phyloP scores from a whole-genome alignment of 2,797 vertebrate species.

The Pithecia hirsuta region DNA sequence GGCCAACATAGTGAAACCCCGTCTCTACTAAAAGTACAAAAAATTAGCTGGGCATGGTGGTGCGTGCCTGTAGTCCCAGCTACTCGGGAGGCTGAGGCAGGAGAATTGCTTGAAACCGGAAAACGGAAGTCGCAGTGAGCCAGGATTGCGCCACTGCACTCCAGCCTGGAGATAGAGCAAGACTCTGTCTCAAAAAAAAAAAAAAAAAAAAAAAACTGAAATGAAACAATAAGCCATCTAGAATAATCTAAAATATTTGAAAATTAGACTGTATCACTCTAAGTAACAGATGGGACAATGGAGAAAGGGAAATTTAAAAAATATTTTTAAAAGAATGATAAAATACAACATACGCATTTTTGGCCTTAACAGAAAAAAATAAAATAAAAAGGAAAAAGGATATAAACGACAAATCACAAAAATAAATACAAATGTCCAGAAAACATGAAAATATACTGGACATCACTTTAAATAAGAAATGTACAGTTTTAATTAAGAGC shows the following conservation, averaged over 20 bases:
- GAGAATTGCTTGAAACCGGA: too few relatives aligned
- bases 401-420: neutral
- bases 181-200: too few relatives aligned
- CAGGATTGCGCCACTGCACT: too few relatives aligned
- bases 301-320: neutral
- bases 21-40: too few relatives aligned
- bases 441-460: neutral
- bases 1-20: too few relatives aligned
- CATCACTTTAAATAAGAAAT: slow-evolving; percentile 1
- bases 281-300: neutral
- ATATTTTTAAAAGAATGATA: neutral
- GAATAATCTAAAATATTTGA: neutral
- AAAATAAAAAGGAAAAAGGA: neutral
- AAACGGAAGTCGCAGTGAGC: too few relatives aligned
- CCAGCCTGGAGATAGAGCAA: too few relatives aligned
- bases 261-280: neutral
- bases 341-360: neutral
- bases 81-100: too few relatives aligned
- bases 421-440: neutral
- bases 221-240: neutral
- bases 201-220: neutral
- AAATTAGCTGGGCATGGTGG: too few relatives aligned
- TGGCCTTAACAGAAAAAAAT: neutral
- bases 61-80: too few relatives aligned
- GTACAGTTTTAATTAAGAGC: neutral